Base-by-base conservation (phyloP, 2,888 invertebrate species). In the Hofmannophila pseudospretella region DNA sequence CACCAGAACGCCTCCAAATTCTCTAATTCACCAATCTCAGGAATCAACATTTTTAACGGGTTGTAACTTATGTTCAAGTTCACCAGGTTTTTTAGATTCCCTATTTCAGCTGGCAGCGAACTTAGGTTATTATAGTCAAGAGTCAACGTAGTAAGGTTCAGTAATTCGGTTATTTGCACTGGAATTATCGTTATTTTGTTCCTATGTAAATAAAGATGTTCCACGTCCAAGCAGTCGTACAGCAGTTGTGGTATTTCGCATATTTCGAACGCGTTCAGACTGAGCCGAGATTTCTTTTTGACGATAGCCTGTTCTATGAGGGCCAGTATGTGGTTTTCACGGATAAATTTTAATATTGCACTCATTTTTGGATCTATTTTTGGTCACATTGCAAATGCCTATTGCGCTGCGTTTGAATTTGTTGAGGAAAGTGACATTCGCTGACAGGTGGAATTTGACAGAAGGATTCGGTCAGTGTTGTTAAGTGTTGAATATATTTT, bases 41-140 rank as follows among this genome's bases (percentile, higher is more conserved):
- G 84, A 20, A 90, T 89, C 36, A 92, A 66, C 19, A 69, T 73
- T 40, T 79, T 73, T 30, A 92, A 76, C 5, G 89, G 89, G 65
- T 92, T 92, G 53, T 92, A 91, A 63, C 92, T 92, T 29, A 92
- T 65, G 58, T 92, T 92, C 37, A 92, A 70, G 49, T 89, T 89
- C 28, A 89, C 88, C 27, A 92, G 72, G 41, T 88, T 87, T 50
- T 87, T 87, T 49, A 92, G 67, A 44, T 86, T 76, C 28, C 88
- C 89, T 47, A 92, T 80, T 46, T 89, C 89, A n/a, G 78, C 51
- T 1, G 92, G 92, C 58, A 92, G 86, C 11, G 77, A 76, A 42
- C 74, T 80, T 41, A 92, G 76, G 42, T 89, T 88, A 62, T 92
- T 92, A 59, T 90, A 92, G 58, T 92, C 92, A 52, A 92, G 59